Base-by-base conservation (phyloP, 2,113 vertebrate genomes). In the Ciconia maguari region DNA sequence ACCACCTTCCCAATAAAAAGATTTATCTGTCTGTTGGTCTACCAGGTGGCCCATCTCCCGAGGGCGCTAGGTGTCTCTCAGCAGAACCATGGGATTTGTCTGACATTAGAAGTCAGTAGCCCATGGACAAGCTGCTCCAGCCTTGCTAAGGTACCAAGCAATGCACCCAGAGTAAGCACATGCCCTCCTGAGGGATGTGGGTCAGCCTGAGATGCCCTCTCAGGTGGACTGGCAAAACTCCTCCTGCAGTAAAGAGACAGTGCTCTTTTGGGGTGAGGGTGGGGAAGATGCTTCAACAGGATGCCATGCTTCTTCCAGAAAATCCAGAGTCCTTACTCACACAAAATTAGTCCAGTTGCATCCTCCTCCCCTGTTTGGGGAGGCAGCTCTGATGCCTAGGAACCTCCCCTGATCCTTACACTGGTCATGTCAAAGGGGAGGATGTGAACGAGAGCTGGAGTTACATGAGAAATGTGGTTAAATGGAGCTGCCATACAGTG, bases 121-220 rank as follows among this genome's bases (percentile, higher is more conserved):
- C 48, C 46, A 22, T 15, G 27, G 75, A 16, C 20, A 49, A 49
- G 13, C 9, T 1, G 1, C n/a, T n/a, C 69, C 41, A 89, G 49
- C 51, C 60, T n/a, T 52, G 41, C 70, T 3, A 4, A 70, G 20
- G 20, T 58, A 46, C 26, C 9, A 54, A 75, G 36, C 29, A 48
- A 10, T 6, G 46, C 26, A 25, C 15, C 10, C 6, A 46, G 6
- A 69, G 20, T 36, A 62, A 66, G 36, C 7, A 41, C 48, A 30
- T 1, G 1, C 15, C 17, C 21, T 61, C 9, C 42, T 44, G 51
- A 36, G 34, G 29, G 48, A 18, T 1, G 6, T 1, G 1, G 22
- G 0, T 38, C 42, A 70, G 34, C 26, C 27, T 30, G 19, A 60
- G 41, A 4, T 34, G 29, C 5, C 18, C 2, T 24, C 13, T 79